Evolutionary conservation across 2,113 vertebrate species (phyloP), one percentile per base, ranked within the genome.

Genomic region (Pipa parva): DNA sequence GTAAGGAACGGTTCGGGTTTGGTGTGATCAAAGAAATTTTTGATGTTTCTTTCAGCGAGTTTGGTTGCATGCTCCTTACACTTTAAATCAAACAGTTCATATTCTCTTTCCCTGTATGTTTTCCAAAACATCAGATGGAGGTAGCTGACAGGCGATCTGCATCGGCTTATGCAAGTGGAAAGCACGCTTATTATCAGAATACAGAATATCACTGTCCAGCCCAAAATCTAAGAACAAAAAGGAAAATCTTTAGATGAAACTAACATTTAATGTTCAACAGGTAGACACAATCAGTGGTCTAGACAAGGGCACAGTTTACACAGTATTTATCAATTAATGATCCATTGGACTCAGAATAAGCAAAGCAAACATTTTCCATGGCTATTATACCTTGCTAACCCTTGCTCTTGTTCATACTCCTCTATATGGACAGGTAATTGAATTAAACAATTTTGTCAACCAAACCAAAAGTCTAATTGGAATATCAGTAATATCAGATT

Each of bases 51-150:
- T 28, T 85, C 73, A 2, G 92, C 91, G 20, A 95, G 66, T 15
- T 64, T 22, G 1, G 46, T 56, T 26, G 91, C 89, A 0, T 91
- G 84, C 17, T 85, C 73, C 0, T 60, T n/a, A 2, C 80, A 67
- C 22, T 84, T 76, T 17, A 0, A 58, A n/a, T 87, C 46, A 5
- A 93, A 59, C 25, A 83, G 54, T 27, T 74, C 9, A 1, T 1
- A 3, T 63, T 96, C 90, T 56, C 85, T 73, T 31, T 81, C 6
- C 13, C n/a, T 17, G 48, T 92, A 94, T 0, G 27, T 72, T 84
- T 73, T 80, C 88, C 85, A 86, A 75, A 93, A 92, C 52, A 72
- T 82, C 29, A 87, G 75, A 62, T 92, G 91, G 59, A 83, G 62
- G 67, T 85, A 88, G 71, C 84, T 89, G 73, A 91, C 70, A 0